Base-by-base conservation (phyloP, 2,888 invertebrate species). In the Drosophila longiperda region DNA sequence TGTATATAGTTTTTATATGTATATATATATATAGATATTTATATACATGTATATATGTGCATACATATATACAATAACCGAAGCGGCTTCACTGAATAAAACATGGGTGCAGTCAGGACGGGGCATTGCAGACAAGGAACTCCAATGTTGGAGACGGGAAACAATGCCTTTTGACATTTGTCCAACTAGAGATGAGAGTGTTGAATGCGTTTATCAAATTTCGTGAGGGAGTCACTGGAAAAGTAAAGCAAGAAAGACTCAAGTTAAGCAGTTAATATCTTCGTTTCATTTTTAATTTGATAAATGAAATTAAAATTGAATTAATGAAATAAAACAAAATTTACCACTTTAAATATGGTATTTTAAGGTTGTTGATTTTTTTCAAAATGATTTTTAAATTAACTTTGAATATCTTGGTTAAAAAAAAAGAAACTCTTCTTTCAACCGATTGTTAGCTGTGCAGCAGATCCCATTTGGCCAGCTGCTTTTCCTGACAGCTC, bases 61-160 rank as follows among this genome's bases (percentile, higher is more conserved):
- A 32, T 20, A 32, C 6, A 23, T 53, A 54, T 12, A 79, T 85
- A 80, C 88, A 87, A 89, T 84, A 84, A 85, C 88, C 66, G 83
- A 76, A 75, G 65, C 80, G 71, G 68, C 88, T 84, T 38, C 85
- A 49, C 73, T 84, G 85, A 84, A 84, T 84, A 89, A 89, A 68
- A 82, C 76, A 89, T 89, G 62, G 48, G 8, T 72, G 80, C 65
- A n/a, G 42, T 40, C 20, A 23, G 45, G 4, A 45, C 17, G n/a
- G 32, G 34, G 26, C 1, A 20, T 12, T 23, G 23, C 34, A 20
- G 53, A 15, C 53, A 33, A 34, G 23, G 20, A 33, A 15, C 23
- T 36, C 15, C 23, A 38, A 6, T 32, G 17, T 23, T 15, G 23
- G 17, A 20, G 17, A 23, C 29, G 34, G 32, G 8, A 59, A 54